These are phyloP conservation scores for Drosophila paracracens DNA, from an alignment of 2,888 invertebrate species.

Conservation along the genomic window DNA sequence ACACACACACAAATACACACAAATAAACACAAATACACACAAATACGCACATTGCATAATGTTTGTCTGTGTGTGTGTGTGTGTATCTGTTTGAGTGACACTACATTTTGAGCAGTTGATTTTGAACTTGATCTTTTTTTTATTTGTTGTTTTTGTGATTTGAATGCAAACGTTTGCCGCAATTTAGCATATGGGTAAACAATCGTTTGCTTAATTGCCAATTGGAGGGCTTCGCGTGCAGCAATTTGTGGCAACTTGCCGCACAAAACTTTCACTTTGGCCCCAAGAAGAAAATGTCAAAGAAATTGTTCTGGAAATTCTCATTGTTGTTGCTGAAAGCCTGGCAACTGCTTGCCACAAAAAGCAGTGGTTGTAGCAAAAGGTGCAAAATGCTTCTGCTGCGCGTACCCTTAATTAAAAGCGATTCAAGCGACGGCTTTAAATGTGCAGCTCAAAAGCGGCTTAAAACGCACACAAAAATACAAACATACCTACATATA, in stretches of 20 bases:
- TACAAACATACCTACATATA: slow-evolving; percentile 2
- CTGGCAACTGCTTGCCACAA: slow-evolving; percentile 58
- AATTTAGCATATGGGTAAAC: slow-evolving; percentile 42
- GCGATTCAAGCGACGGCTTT: slow-evolving; percentile 42
- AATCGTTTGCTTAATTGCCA: slow-evolving; percentile 60
- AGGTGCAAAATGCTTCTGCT: slow-evolving; percentile 18
- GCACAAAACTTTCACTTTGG: slow-evolving; percentile 54
- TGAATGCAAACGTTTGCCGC: slow-evolving; percentile 13
- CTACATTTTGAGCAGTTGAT: slow-evolving; percentile 30
- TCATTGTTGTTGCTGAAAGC: slow-evolving; percentile 42
- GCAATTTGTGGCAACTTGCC: slow-evolving; percentile 9
- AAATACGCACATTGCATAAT: slow-evolving; percentile 48
- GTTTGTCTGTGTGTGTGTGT: slow-evolving; percentile 4
- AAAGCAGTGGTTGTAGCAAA: not conserved
- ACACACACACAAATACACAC: slow-evolving; percentile 4
- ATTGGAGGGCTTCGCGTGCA: slow-evolving; percentile 46
- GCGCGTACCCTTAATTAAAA: slow-evolving; percentile 65
- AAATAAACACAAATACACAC: slow-evolving; percentile 7
- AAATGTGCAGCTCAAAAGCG: slow-evolving; percentile 35
- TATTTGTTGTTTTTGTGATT: not conserved
- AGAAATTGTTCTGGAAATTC: slow-evolving; percentile 31
- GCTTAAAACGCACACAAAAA: slow-evolving; percentile 41
- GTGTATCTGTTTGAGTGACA: slow-evolving; percentile 13
- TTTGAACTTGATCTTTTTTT: not conserved
- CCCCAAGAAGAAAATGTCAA: slow-evolving; percentile 58